Percentiles rank a stretch among this genome's conserved stretches.
Conservation (phyloP, 2,113 vertebrate genomes). For the Spea bombifrons region DNA sequence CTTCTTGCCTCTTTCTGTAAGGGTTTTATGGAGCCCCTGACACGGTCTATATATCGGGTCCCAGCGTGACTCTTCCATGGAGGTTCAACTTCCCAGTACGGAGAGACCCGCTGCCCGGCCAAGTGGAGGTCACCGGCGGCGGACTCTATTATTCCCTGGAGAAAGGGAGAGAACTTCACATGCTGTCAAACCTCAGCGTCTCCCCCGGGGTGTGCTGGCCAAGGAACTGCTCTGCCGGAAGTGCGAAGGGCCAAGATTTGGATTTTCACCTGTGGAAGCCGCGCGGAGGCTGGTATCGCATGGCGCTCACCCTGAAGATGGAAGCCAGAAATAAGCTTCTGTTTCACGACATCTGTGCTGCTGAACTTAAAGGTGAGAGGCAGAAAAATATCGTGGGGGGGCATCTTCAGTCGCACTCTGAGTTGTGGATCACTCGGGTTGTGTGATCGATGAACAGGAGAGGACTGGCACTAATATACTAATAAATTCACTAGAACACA, state of each 20-base stretch:
- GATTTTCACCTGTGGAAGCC: background rate
- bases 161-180: background rate
- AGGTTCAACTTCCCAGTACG: conserved; percentile 14
- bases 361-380: conserved; percentile 4
- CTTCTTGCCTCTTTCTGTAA: background rate
- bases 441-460: too few relatives aligned
- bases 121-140: background rate
- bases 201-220: background rate
- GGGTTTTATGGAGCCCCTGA: background rate
- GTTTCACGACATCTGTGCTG: background rate
- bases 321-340: background rate
- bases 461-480: too few relatives aligned
- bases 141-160: background rate
- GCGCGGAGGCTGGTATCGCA: background rate
- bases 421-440: background rate
- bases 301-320: conserved; percentile 4
- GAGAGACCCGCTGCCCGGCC: background rate
- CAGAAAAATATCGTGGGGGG: background rate
- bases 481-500: too few relatives aligned
- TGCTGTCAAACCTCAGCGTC: background rate
- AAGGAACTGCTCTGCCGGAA: rapidly evolving
- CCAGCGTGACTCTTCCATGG: background rate
- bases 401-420: background rate
- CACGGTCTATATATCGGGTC: background rate
- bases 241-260: background rate